Conservation (phyloP, 2,888 invertebrate species). For the Polyommatus icarus region DNA sequence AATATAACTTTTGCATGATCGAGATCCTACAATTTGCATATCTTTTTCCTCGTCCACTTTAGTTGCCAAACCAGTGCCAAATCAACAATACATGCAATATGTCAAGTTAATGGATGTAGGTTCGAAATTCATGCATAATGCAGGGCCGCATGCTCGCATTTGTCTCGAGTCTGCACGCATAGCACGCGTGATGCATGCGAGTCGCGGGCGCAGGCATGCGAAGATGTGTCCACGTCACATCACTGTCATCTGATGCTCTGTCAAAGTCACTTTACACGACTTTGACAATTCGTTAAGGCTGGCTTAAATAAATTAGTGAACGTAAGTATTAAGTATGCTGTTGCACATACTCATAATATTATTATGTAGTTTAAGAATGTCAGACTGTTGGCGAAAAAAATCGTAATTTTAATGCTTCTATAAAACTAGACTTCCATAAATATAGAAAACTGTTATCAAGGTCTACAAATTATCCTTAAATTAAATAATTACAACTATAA, state of each 20-base stretch:
- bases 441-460: neutral
- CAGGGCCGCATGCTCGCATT: neutral
- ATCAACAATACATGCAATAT: slow-evolving; percentile 1
- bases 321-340: neutral
- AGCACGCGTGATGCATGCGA: neutral
- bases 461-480: neutral
- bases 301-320: neutral
- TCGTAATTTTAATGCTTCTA: no score
- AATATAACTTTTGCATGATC: neutral
- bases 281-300: neutral
- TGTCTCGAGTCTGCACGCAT: neutral
- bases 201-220: neutral
- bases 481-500: neutral
- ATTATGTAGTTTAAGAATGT: neutral
- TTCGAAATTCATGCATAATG: slow-evolving; percentile 1
- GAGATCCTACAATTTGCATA: neutral
- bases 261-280: slow-evolving; percentile 9
- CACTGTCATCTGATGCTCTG: neutral
- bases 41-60: neutral
- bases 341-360: neutral
- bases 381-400: neutral
- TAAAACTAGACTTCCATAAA: neutral
- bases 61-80: neutral
- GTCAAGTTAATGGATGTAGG: slow-evolving; percentile 18
- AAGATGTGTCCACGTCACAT: neutral